Evolutionary conservation across 2,797 vertebrate genomes (phyloP), one percentile per base, ranked within the genome.

Genomic region (Gallinago nigripennis): DNA sequence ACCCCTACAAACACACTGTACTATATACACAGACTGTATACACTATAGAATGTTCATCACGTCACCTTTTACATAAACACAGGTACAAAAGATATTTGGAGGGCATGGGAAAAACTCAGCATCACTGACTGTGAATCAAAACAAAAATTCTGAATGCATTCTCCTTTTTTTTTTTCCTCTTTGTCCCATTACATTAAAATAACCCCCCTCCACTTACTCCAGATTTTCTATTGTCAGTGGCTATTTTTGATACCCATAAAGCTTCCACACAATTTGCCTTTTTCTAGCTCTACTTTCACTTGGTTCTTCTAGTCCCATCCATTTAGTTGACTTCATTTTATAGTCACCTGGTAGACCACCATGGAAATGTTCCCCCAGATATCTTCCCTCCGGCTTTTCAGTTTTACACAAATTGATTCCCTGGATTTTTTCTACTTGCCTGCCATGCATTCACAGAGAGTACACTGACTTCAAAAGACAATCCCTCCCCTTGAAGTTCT

Each of bases 41-140:
- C 9, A n/a, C 31, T 14, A 3, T 3, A 6, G n/a, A 1, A 15
- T 2, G 30, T 1, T 56, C 68, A 46, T 45, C 50, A 4, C 0
- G 2, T 16, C 60, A 39, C 43, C 43, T 53, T 45, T 27, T 15
- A 53, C 31, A 39, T 39, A 57, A 68, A 35, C 1, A 3, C 46
- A 63, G 27, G 19, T 2, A 56, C 37, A 33, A 18, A 71, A 65
- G 24, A 8, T 3, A 12, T 3, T 8, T 37, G 46, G 33, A 66
- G 46, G 33, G 33, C 5, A 2, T 0, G 1, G 41, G 35, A 65
- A 63, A 30, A 66, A 43, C 2, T 69, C 33, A 3, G 37, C 64
- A 43, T 24, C 54, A 25, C 24, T 9, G 4, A 60, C 50, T 70
- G 43, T 61, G 86, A 53, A 69, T 39, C 69, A 50, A 77, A 81